A percentile compares a stretch with the other conserved stretches of the same genome.
These are phyloP conservation scores for Polypedilum pembai DNA, from an alignment of 1,140 invertebrate species.

Conservation along the genomic window DNA sequence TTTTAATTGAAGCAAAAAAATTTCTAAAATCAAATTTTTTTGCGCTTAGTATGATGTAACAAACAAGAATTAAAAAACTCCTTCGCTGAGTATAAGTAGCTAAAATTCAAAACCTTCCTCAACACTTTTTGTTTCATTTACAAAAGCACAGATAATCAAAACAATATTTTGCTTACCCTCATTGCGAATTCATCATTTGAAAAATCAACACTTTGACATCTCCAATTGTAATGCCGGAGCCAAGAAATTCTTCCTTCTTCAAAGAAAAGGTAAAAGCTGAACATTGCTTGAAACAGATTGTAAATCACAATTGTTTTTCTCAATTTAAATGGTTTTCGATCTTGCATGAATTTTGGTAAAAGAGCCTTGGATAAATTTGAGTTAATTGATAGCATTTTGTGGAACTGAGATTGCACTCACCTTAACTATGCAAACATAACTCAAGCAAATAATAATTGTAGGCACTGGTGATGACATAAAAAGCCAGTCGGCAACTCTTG, in stretches of 20 bases:
- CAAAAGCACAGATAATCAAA: background rate
- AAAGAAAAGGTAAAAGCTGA: slow-evolving; percentile 75
- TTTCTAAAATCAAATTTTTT: no score
- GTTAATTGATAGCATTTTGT: background rate
- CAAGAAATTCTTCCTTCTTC: slow-evolving; percentile 61
- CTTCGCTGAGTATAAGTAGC: no score
- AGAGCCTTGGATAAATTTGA: slow-evolving; percentile 49
- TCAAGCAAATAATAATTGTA: slow-evolving; percentile 66
- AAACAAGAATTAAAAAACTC: no score
- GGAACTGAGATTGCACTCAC: slow-evolving; percentile 38
- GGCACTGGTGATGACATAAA: slow-evolving; percentile 77
- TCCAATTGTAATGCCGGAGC: slow-evolving; percentile 69
- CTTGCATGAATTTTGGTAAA: slow-evolving; percentile 82
- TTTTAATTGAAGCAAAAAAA: no score
- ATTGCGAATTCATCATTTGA: slow-evolving; percentile 64
- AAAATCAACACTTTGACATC: slow-evolving; percentile 87
- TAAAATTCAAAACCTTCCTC: no score
- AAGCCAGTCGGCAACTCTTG: slow-evolving; percentile 70
- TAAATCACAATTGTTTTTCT: slow-evolving; percentile 72
- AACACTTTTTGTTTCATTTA: no score
- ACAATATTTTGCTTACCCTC: slow-evolving; percentile 41
- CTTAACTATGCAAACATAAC: slow-evolving; percentile 71
- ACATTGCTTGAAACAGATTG: slow-evolving; percentile 78
- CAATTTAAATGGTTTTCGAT: slow-evolving; percentile 78
- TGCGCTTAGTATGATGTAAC: no score